Base-by-base conservation (phyloP, 2,797 vertebrate species). In the Okamejei kenojei region DNA sequence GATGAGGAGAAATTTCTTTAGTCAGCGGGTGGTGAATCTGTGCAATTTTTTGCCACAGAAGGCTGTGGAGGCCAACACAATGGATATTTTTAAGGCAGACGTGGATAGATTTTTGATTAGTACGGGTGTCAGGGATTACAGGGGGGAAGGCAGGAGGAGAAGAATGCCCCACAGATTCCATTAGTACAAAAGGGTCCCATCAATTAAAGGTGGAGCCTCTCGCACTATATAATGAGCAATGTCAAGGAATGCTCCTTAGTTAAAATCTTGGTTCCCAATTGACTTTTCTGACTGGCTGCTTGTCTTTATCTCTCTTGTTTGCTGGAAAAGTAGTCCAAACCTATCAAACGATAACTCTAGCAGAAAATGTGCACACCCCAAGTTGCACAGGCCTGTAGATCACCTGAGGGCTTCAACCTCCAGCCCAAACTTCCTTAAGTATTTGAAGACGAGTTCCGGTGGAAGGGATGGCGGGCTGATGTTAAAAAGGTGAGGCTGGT, bases 401-500 rank as follows among this genome's bases (percentile, higher is more conserved):
- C 95, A 63, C 94, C 96, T 96, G 95, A 96, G 93, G 93, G 95
- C 96, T 93, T 96, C 96, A 0, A 95, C 95, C 88, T 97, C 97
- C 94, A 97, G 96, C 5, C 97, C 97, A 93, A 96, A 96, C 94
- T 97, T 97, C 93, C 95, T 97, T 63, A 97, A 97, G 94, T 96
- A 95, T 88, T 94, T 97, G 94, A 98, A 95, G 94, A 96, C 95
- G 94, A 96, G 94, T 94, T 95, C 96, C 93, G 95, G 95, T 93
- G 96, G 96, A 95, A 97, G 97, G 93, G 96, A 95, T 94, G 95
- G 95, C 93, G 95, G 95, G 91, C 95, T 94, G 94, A 94, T 95
- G 93, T 93, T 96, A 94, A 96, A 96, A 95, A 98, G 97, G 97
- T 98, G 97, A 97, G 97, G 94, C 93, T 61, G 19, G 23, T 29